These are phyloP conservation scores for Odocoileus hemionus DNA, from an alignment of 2,113 vertebrate genomes.

Conservation along the genomic window DNA sequence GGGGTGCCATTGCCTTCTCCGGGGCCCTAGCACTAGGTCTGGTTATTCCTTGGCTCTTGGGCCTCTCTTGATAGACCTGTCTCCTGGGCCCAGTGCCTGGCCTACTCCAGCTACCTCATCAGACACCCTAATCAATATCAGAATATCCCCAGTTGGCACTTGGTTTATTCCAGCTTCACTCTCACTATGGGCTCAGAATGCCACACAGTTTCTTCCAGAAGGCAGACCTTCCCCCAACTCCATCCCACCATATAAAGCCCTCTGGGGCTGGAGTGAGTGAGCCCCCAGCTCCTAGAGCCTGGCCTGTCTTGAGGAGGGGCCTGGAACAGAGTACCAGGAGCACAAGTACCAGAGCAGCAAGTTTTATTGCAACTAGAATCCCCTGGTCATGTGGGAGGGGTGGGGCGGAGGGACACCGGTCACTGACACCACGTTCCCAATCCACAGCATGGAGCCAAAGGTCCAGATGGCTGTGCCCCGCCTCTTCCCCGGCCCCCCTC, in stretches of 20 bases:
- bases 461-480: background rate
- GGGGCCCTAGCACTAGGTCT: too few species aligned
- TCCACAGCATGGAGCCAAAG: background rate
- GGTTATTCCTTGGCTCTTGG: background rate
- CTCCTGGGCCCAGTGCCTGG: background rate
- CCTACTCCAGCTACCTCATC: background rate
- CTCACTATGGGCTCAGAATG: background rate
- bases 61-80: background rate
- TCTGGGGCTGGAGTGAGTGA: background rate
- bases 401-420: background rate
- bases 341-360: background rate
- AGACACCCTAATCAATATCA: background rate
- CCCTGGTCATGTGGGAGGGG: background rate
- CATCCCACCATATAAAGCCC: background rate
- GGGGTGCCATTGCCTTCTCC: too few species aligned
- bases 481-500: background rate
- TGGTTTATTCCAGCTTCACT: background rate
- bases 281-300: background rate
- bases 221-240: background rate
- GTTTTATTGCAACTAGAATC: conserved; percentile 65
- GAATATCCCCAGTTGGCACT: background rate
- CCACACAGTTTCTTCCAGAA: background rate
- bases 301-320: background rate
- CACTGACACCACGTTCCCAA: background rate
- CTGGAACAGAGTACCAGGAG: background rate